Evolutionary conservation across 2,888 invertebrate genomes (phyloP), one percentile per base, ranked within the genome.

Genomic region (Petrophora chlorosata): DNA sequence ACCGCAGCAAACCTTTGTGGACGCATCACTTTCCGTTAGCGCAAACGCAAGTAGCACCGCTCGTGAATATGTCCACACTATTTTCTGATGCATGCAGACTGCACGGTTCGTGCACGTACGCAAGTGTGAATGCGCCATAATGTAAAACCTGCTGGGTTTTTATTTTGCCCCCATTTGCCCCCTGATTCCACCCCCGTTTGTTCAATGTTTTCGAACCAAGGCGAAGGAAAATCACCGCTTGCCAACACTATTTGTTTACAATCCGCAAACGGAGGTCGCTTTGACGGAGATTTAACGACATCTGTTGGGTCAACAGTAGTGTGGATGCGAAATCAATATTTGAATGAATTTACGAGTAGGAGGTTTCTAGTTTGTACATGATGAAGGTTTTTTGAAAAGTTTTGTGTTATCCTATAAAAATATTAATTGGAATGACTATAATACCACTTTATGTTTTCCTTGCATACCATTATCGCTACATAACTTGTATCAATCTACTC

Each of bases 191-290:
- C 4, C 14, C 14, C 13, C 14, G 13, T n/a, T 16, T 9, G 8
- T 3, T 8, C 5, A 19, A 32, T 19, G 30, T 45, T 19, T 43
- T 55, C 41, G 26, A 28, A 26, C 45, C 7, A 28, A 45, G 44
- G 53, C 39, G 26, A 40, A 41, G 57, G 52, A 54, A 57, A 67
- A 66, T 60, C 51, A 66, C 68, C 40, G 45, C 54, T 38, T 64
- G 60, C 63, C 61, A 64, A 59, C 53, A 38, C 38, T 23, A 55
- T 48, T 29, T 73, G 60, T 67, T 68, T 63, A 66, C 59, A 39
- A n/a, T 40, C 22, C 3, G 52, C 59, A 60, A 59, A 65, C 59
- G 67, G 33, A 47, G 45, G 38, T 47, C 53, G 50, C 54, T 60
- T 61, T 58, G 58, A 54, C 44, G 46, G 38, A 35, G 29, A 39